Conservation (phyloP, 2,888 invertebrate genomes). For the Drosophila kambysellisi region DNA sequence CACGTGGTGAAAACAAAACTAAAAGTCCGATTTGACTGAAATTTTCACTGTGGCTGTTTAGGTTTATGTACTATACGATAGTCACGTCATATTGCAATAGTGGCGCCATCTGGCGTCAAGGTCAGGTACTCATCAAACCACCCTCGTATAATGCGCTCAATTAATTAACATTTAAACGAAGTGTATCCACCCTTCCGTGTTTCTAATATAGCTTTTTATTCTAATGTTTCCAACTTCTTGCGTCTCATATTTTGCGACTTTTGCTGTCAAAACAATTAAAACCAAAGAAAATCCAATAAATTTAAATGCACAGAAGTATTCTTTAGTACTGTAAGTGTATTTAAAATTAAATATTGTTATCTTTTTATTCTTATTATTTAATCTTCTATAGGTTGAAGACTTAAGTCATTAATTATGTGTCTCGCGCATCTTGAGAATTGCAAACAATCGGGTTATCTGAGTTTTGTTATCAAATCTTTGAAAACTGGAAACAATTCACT, state of each 20-base stretch:
- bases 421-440: not conserved
- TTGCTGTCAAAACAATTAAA: too few relatives aligned
- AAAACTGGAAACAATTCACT: not conserved
- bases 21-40: too few relatives aligned
- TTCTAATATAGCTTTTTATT: not conserved
- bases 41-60: too few relatives aligned
- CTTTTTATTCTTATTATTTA: not conserved
- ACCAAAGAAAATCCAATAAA: not conserved
- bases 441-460: not conserved
- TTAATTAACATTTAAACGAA: too few relatives aligned
- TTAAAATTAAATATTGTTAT: not conserved
- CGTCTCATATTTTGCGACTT: too few relatives aligned
- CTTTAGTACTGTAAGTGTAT: not conserved
- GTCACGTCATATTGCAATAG: too few relatives aligned
- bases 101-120: too few relatives aligned
- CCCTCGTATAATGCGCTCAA: too few relatives aligned
- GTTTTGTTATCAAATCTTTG: not conserved
- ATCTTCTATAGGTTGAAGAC: not conserved
- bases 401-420: not conserved
- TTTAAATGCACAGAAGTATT: not conserved
- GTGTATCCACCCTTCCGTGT: not conserved
- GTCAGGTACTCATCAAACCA: too few relatives aligned
- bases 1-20: too few relatives aligned
- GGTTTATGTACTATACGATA: too few relatives aligned
- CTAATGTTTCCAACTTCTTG: not conserved